Conservation (phyloP, 2,888 invertebrate species). For the Hemicrepidius hirtus region DNA sequence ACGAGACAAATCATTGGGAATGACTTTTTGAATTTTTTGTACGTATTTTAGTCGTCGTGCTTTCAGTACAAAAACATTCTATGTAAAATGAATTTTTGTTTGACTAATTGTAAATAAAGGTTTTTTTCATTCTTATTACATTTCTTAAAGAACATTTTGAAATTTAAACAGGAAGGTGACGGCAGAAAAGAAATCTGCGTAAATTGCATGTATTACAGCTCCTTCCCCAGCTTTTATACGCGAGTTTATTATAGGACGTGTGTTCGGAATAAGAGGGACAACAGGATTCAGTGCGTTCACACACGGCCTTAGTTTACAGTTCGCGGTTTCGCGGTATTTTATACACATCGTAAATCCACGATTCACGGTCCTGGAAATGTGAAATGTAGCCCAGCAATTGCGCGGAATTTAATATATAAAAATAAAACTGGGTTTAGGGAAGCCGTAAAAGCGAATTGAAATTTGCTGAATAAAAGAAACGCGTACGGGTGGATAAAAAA, state of each 20-base stretch:
- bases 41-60: too few species aligned
- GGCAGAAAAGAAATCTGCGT: conserved; percentile 12
- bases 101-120: too few species aligned
- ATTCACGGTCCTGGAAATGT: conserved; percentile 45
- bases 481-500: conserved; percentile 30
- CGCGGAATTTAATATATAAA: conserved; percentile 51
- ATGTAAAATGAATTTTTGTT: too few species aligned
- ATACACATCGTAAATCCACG: conserved; percentile 51
- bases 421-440: conserved; percentile 51
- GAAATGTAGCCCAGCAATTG: conserved; percentile 49
- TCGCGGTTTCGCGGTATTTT: conserved; percentile 47
- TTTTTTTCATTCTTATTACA: background rate
- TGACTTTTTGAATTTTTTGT: too few species aligned
- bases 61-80: too few species aligned
- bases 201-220: conserved; percentile 15
- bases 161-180: conserved; percentile 6
- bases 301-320: conserved; percentile 42
- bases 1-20: too few species aligned
- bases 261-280: conserved; percentile 31
- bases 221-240: conserved; percentile 9
- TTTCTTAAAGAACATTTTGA: background rate
- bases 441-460: conserved; percentile 49
- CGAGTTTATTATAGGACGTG: conserved; percentile 28
- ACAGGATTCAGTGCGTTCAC: conserved; percentile 35
- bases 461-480: conserved; percentile 46